phyloP scores from a whole-genome alignment of 2,113 vertebrate species.

The Opisthocomus hoazin region DNA sequence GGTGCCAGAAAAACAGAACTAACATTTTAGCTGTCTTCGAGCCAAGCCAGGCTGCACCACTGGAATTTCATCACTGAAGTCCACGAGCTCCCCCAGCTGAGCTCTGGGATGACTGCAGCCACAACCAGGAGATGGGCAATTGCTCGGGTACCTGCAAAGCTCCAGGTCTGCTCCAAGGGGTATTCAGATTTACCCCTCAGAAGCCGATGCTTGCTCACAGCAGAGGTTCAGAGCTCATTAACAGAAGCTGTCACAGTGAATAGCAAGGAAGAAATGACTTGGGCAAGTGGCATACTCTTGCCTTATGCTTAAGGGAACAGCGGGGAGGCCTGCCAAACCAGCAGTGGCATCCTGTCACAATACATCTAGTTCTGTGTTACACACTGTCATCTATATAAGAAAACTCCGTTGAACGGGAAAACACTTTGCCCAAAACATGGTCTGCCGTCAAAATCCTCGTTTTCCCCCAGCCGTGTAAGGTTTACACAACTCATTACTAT shows the following conservation, averaged over 20 bases:
- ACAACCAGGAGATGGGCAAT: accelerated
- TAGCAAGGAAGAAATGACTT: neutral
- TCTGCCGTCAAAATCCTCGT: neutral
- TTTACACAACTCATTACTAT: neutral
- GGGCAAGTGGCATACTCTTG: neutral
- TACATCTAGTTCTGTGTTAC: neutral
- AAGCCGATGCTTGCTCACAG: neutral
- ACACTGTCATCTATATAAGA: neutral
- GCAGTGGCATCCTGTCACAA: neutral
- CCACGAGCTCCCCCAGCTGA: constrained; percentile 60
- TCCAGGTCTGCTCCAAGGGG: neutral
- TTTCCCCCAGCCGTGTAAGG: neutral
- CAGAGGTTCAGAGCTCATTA: neutral
- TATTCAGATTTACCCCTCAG: neutral
- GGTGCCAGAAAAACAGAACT: neutral
- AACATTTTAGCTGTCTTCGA: neutral
- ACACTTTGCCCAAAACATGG: neutral
- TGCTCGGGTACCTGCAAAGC: neutral
- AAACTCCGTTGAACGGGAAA: neutral
- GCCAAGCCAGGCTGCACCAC: neutral
- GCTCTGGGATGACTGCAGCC: neutral
- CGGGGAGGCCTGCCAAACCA: neutral
- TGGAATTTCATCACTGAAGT: neutral
- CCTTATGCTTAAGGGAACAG: neutral
- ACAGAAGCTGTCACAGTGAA: neutral